Conservation (phyloP, 2,888 invertebrate genomes). For the Poecilus cupreus region DNA sequence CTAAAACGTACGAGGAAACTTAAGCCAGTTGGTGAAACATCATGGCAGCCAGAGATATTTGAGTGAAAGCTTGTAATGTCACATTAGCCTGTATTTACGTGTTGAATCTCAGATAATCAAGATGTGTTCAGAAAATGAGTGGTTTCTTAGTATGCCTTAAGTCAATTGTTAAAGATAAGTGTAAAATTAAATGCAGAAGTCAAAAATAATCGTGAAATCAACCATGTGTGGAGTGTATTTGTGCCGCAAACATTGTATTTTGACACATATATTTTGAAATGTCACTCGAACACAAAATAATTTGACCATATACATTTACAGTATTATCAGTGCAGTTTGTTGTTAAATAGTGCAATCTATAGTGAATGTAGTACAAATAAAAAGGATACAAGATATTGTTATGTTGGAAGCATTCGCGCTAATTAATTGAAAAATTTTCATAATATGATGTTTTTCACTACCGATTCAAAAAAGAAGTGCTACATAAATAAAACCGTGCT, state of each 20-base stretch:
- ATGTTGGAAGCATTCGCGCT: slow-evolving; percentile 35
- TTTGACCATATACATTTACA: slow-evolving; percentile 38
- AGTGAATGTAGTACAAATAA: slow-evolving; percentile 42
- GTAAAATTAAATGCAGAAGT: slow-evolving; percentile 43
- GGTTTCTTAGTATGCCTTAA: slow-evolving; percentile 45
- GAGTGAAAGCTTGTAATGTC: slow-evolving; percentile 68
- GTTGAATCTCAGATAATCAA: slow-evolving; percentile 64
- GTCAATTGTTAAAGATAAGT: slow-evolving; percentile 48
- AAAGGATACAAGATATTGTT: slow-evolving; percentile 28
- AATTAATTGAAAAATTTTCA: slow-evolving; percentile 40
- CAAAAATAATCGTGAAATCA: slow-evolving; percentile 50
- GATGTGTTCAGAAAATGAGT: slow-evolving; percentile 56
- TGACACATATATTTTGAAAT: slow-evolving; percentile 54
- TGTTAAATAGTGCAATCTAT: slow-evolving; percentile 33
- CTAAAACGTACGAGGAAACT: slow-evolving; percentile 24
- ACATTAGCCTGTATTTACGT: slow-evolving; percentile 68
- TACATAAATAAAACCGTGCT: slow-evolving; percentile 35
- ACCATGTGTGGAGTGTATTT: slow-evolving; percentile 58
- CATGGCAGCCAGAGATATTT: slow-evolving; percentile 63
- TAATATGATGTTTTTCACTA: slow-evolving; percentile 49
- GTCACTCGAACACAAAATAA: slow-evolving; percentile 49
- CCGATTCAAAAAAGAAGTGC: slow-evolving; percentile 30
- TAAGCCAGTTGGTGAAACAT: slow-evolving; percentile 51
- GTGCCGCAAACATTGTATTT: slow-evolving; percentile 57
- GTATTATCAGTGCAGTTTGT: slow-evolving; percentile 47